Conservation (phyloP, 2,888 invertebrate genomes). For the Bombylius discolor region DNA sequence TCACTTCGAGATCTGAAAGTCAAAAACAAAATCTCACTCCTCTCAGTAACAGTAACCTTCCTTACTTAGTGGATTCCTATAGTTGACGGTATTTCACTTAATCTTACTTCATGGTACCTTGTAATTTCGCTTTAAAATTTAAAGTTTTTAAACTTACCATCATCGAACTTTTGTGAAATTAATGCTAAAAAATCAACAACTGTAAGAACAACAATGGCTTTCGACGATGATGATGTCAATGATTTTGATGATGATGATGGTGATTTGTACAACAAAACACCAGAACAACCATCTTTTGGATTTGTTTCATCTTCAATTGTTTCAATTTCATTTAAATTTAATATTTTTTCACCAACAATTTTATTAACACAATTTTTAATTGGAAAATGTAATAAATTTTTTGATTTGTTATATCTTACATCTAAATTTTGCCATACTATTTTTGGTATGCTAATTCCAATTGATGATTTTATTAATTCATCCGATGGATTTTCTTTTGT, state of each 20-base stretch:
- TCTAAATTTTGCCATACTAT: conserved; percentile 3
- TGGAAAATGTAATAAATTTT: conserved; percentile 50
- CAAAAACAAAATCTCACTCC: no score
- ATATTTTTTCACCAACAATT: conserved; percentile 52
- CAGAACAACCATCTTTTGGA: conserved; percentile 33
- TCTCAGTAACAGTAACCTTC: no score
- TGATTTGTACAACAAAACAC: conserved; percentile 12
- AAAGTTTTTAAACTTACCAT: conserved; percentile 16
- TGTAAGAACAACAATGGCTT: conserved; percentile 42
- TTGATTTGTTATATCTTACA: conserved; percentile 16
- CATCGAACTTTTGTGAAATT: conserved; percentile 27
- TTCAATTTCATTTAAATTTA: conserved; percentile 23
- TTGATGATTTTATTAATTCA: neutral
- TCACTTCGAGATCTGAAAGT: no score
- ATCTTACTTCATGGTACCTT: no score
- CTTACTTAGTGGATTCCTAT: no score
- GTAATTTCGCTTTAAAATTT: no score
- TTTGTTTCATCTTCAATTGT: conserved; percentile 35
- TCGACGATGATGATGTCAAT: no score
- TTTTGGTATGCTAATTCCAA: neutral
- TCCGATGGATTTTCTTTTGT: no score
- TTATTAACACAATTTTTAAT: conserved; percentile 46
- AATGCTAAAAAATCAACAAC: conserved; percentile 45
- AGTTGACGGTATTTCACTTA: no score
- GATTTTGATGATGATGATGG: conserved; percentile 29